These are phyloP conservation scores for Anolis sagrei DNA, from an alignment of 2,113 vertebrate species.

Conservation along the genomic window DNA sequence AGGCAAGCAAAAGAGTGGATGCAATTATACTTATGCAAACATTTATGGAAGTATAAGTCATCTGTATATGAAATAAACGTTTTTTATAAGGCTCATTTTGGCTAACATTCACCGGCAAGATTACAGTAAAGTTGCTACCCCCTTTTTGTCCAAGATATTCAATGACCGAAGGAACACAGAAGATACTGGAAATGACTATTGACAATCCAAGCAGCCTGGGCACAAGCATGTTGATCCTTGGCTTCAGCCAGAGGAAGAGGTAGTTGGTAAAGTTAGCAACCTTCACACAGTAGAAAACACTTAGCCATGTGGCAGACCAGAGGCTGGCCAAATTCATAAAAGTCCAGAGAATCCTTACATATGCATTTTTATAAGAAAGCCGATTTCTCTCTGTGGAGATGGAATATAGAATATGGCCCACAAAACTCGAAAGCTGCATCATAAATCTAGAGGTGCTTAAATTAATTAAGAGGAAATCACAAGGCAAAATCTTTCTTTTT, in stretches of 20 bases:
- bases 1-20: conserved; percentile 25
- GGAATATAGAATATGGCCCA: not conserved
- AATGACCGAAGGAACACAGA: not conserved
- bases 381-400: not conserved
- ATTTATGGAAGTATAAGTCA: not conserved
- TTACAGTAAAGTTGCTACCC: not conserved
- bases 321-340: conserved; percentile 2
- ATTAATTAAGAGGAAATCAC: not conserved
- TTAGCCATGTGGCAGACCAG: conserved; percentile 45
- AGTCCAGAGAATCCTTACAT: not conserved
- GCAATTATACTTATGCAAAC: not conserved
- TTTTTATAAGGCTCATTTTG: not conserved
- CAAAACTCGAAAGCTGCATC: not conserved
- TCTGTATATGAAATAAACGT: not conserved
- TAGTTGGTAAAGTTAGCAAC: conserved; percentile 28
- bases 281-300: conserved; percentile 25
- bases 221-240: conserved; percentile 7
- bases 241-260: conserved; percentile 37
- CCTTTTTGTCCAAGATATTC: not conserved
- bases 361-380: not conserved
- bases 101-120: conserved; percentile 5
- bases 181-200: not conserved
- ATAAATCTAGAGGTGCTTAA: not conserved
- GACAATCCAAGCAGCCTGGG: conserved; percentile 12
- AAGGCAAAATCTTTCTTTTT: not conserved